phyloP scores from a whole-genome alignment of 2,113 vertebrate genomes.

The Polypterus bichir region DNA sequence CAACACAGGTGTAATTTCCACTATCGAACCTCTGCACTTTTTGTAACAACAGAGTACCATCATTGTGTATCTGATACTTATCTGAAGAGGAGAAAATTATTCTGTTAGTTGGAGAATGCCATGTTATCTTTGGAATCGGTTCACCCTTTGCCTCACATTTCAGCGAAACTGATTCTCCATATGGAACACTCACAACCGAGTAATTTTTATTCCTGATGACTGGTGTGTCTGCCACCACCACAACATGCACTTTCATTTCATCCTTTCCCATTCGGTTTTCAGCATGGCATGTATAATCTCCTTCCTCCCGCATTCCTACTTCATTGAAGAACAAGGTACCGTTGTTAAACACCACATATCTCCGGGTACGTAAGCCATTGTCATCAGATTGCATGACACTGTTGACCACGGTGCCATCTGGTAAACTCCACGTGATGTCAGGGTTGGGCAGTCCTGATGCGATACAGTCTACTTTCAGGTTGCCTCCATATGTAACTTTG shows the following conservation, averaged over 20 bases:
- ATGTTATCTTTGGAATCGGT: slow-evolving; percentile 54
- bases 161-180: slow-evolving; percentile 54
- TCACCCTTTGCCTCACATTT: slow-evolving; percentile 62
- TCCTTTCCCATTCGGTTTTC: slow-evolving; percentile 82
- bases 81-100: slow-evolving; percentile 46
- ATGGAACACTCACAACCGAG: slow-evolving; percentile 40
- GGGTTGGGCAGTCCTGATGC: slow-evolving; percentile 78
- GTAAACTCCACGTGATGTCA: slow-evolving; percentile 77
- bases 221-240: slow-evolving; percentile 49
- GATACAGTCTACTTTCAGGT: slow-evolving; percentile 77
- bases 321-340: slow-evolving; percentile 78
- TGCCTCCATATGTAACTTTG: slow-evolving; percentile 58
- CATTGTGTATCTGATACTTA: slow-evolving; percentile 59
- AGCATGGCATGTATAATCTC: slow-evolving; percentile 82
- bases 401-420: slow-evolving; percentile 78
- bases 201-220: slow-evolving; percentile 46
- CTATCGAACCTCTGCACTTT: slow-evolving; percentile 68
- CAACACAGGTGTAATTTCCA: slow-evolving; percentile 80
- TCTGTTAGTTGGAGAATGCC: slow-evolving; percentile 68
- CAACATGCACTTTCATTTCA: slow-evolving; percentile 74
- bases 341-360: slow-evolving; percentile 78
- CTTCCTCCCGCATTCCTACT: slow-evolving; percentile 64
- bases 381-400: slow-evolving; percentile 49
- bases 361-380: slow-evolving; percentile 41
- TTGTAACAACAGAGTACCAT: slow-evolving; percentile 69